phyloP scores from a whole-genome alignment of 2,888 invertebrate species.

The Ferrisia virgata region DNA sequence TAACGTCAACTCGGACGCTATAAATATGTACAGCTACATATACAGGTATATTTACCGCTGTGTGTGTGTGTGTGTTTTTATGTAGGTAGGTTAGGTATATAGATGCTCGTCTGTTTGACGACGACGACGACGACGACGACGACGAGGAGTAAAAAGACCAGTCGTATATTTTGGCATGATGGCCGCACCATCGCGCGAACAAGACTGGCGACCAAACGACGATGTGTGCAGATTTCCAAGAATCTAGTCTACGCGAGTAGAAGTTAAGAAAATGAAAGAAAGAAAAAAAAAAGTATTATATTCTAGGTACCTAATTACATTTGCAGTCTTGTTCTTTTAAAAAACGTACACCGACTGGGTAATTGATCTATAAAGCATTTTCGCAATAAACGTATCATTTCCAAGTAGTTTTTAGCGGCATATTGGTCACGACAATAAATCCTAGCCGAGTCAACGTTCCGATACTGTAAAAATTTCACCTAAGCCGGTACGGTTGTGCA shows the following conservation, averaged over 20 bases:
- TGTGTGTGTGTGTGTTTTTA: no score
- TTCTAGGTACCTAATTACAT: background rate
- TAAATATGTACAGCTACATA: no score
- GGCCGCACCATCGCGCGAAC: background rate
- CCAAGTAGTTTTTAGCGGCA: background rate
- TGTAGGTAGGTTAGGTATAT: background rate
- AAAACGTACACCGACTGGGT: background rate
- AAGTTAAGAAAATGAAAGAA: background rate
- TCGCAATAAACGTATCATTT: constrained; percentile 12
- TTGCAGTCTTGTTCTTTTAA: background rate
- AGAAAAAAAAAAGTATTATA: background rate
- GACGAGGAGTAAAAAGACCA: no score
- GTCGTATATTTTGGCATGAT: no score
- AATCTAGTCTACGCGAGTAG: background rate
- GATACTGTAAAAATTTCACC: background rate
- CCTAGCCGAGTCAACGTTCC: background rate
- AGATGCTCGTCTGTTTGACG: no score
- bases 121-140: no score
- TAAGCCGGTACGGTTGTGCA: background rate
- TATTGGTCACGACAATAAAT: background rate
- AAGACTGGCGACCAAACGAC: background rate
- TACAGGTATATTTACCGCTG: no score
- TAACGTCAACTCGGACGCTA: no score
- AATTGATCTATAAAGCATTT: constrained; percentile 25
- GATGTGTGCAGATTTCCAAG: background rate